Conservation (phyloP, 2,113 vertebrate species). For the Paratilapia polleni region DNA sequence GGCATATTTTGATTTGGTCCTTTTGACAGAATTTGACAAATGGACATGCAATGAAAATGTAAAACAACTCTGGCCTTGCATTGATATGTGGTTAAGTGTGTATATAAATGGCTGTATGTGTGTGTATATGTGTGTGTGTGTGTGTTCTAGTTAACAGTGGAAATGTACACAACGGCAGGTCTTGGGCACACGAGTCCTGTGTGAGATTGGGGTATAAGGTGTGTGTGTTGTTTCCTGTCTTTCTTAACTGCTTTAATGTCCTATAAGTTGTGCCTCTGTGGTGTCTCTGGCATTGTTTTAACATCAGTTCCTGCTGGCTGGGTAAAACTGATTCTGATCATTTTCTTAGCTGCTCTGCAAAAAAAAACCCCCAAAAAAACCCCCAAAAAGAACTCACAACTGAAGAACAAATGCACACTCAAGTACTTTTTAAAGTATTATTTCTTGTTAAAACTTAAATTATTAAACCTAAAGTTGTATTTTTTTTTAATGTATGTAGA, state of each 20-base stretch:
- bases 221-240: constrained; percentile 27
- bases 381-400: constrained; percentile 2
- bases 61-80: background rate
- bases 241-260: background rate
- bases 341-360: constrained; percentile 24
- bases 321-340: constrained; percentile 8
- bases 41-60: background rate
- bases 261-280: constrained; percentile 34
- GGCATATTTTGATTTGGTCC: background rate
- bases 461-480: too few relatives aligned
- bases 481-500: too few relatives aligned
- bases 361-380: too few relatives aligned
- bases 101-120: background rate
- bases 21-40: background rate
- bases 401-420: background rate
- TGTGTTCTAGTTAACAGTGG: background rate
- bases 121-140: background rate
- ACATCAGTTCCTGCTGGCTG: background rate
- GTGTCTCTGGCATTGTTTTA: constrained; percentile 26
- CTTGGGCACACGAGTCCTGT: background rate
- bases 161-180: constrained; percentile 20
- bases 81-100: background rate
- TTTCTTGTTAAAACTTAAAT: background rate
- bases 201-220: background rate
- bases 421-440: background rate